Conservation (phyloP, 2,113 vertebrate genomes). For the Megaleporinus macrocephalus region DNA sequence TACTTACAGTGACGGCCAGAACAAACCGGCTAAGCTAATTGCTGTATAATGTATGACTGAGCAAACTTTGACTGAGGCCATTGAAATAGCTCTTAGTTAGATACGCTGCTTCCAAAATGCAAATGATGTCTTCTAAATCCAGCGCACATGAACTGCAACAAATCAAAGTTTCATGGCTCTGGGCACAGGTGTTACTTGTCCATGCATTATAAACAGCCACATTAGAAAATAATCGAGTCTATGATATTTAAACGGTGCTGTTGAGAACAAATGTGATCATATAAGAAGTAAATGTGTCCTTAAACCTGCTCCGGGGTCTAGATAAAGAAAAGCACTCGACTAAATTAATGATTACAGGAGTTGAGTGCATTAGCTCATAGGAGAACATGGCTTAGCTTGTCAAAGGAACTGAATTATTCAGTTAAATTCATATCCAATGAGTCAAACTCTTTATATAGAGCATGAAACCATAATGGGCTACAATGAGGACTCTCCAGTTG, state of each 20-base stretch:
- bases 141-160: neutral
- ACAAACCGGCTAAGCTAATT: neutral
- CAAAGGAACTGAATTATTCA: slow-evolving; percentile 38
- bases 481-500: neutral
- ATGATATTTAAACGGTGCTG: neutral
- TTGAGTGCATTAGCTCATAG: slow-evolving; percentile 14
- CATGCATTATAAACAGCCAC: neutral
- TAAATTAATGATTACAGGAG: neutral
- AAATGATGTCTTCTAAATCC: neutral
- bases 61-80: neutral
- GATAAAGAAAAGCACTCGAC: neutral
- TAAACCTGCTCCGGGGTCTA: neutral
- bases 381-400: neutral
- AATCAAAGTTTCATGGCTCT: neutral
- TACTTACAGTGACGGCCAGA: neutral
- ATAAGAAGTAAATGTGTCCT: neutral
- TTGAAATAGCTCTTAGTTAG: neutral
- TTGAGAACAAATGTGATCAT: neutral
- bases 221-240: neutral
- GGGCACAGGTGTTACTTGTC: neutral
- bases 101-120: neutral
- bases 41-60: neutral
- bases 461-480: neutral
- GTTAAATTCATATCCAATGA: slow-evolving; percentile 33
- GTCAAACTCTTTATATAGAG: slow-evolving; percentile 2